phyloP scores from a whole-genome alignment of 2,888 invertebrate species.

The Rhagophthalmus giganteus region DNA sequence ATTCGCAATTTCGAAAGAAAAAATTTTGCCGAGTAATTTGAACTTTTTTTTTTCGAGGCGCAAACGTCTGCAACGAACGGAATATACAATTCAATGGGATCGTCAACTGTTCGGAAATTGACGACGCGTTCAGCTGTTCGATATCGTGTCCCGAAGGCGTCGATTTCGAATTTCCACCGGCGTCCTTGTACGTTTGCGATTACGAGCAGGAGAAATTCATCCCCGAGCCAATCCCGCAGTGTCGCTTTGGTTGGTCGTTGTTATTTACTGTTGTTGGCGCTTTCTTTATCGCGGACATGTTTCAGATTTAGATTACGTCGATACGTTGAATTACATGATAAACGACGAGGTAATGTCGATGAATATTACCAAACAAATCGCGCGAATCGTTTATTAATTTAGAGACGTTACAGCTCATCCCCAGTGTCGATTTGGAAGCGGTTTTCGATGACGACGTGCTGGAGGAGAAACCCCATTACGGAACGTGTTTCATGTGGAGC shows the following conservation, averaged over 20 bases:
- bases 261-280: too few species aligned
- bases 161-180: conserved; percentile 64
- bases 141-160: conserved; percentile 70
- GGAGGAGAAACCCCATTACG: conserved; percentile 61
- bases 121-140: conserved; percentile 64
- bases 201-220: conserved; percentile 67
- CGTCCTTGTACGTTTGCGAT: conserved; percentile 66
- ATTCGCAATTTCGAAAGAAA: conserved; percentile 19
- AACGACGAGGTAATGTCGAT: too few species aligned
- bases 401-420: too few species aligned
- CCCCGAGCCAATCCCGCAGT: conserved; percentile 74
- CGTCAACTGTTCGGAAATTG: conserved; percentile 69
- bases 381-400: too few species aligned
- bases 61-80: conserved; percentile 62
- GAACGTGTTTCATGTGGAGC: conserved; percentile 79
- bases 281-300: too few species aligned
- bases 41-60: conserved; percentile 53
- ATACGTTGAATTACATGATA: too few species aligned
- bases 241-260: conserved; percentile 70
- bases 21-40: too few species aligned
- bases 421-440: too few species aligned
- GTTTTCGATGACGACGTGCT: neutral
- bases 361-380: too few species aligned
- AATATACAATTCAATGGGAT: conserved; percentile 76
- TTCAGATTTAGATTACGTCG: too few species aligned